Conservation (phyloP, 2,113 vertebrate species). For the Lutjanus erythropterus region DNA sequence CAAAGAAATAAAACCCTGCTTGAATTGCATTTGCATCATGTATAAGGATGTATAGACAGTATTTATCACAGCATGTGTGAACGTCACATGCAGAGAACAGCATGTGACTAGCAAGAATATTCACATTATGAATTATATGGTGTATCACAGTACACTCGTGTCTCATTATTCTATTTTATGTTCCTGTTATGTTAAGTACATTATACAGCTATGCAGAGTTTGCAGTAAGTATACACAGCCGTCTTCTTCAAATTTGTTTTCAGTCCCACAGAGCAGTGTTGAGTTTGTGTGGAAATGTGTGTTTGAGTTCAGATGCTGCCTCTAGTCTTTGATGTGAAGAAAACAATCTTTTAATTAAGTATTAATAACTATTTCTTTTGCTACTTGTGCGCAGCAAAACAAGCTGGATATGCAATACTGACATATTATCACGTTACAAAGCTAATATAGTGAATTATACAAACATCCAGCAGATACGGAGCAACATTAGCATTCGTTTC, state of each 20-base stretch:
- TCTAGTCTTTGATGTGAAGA: neutral
- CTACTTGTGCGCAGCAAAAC: neutral
- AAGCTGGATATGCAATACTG: neutral
- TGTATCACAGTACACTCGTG: neutral
- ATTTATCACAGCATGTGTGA: neutral
- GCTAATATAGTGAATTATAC: neutral
- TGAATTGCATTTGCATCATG: neutral
- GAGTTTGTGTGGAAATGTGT: neutral
- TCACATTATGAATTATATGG: neutral
- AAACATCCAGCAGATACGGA: neutral
- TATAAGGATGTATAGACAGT: neutral
- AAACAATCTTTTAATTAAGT: no score
- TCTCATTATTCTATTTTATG: neutral
- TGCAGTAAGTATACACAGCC: neutral
- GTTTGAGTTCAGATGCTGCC: neutral
- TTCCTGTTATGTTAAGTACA: neutral
- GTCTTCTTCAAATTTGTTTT: neutral
- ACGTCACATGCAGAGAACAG: neutral
- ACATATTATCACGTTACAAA: neutral
- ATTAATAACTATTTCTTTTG: neutral
- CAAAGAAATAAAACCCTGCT: neutral
- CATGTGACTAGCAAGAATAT: neutral
- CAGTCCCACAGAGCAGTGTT: neutral
- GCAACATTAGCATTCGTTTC: neutral
- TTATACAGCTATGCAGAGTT: neutral